Conservation (phyloP, 2,113 vertebrate species). For the Fukomys damarensis region DNA sequence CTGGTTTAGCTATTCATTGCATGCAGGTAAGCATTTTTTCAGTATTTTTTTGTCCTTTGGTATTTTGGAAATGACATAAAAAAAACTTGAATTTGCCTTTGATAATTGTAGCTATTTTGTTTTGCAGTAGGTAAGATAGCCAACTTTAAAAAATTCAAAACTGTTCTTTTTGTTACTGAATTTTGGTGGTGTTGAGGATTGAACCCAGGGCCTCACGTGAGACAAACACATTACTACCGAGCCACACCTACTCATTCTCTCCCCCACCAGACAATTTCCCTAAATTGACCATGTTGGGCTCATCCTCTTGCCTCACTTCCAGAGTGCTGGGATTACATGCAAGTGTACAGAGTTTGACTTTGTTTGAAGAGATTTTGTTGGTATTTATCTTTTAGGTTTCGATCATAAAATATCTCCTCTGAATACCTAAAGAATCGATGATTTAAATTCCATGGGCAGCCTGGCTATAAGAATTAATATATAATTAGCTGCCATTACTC, state of each 20-base stretch:
- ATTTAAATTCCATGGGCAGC: not conserved
- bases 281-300: not conserved
- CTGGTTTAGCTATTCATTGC: constrained; percentile 98
- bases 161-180: not conserved
- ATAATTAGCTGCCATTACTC: constrained; percentile 32
- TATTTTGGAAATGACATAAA: not conserved
- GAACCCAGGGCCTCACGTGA: not conserved
- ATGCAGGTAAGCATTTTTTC: constrained; percentile 93
- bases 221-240: not conserved
- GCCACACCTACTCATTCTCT: too few species aligned
- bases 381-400: not conserved
- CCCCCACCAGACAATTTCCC: not conserved
- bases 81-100: not conserved
- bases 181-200: not conserved
- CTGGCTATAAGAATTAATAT: constrained; percentile 34
- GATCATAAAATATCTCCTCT: not conserved
- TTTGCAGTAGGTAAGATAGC: not conserved
- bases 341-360: not conserved
- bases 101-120: not conserved
- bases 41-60: not conserved
- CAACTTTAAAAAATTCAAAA: not conserved
- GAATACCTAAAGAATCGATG: not conserved
- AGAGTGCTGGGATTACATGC: not conserved
- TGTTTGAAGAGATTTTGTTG: not conserved
- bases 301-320: not conserved